Conservation (phyloP, 37 sponge, comb jelly and placozoan species). For the Aplysina aerophoba region DNA sequence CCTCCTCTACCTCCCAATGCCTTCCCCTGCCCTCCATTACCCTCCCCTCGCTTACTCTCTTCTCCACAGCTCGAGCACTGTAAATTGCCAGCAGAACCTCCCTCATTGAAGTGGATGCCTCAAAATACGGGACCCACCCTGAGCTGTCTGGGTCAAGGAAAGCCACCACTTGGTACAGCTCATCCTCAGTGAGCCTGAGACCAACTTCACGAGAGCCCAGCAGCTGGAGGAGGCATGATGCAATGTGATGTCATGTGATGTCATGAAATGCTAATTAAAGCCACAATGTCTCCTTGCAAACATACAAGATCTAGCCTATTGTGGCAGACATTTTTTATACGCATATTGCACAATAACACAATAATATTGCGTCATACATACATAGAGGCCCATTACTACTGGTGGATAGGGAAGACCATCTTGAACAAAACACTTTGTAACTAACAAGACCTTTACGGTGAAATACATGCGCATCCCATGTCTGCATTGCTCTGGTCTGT, state of each 20-base stretch:
- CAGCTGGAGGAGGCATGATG: slow-evolving; percentile 39
- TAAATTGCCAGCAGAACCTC: slow-evolving; percentile 17
- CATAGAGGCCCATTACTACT: no score
- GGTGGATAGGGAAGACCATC: no score
- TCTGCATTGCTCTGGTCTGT: no score
- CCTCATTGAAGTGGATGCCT: slow-evolving; percentile 5
- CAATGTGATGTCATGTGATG: neutral
- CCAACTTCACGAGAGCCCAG: neutral
- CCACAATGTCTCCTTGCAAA: neutral
- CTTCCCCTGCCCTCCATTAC: neutral
- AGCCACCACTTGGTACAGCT: neutral
- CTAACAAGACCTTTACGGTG: no score
- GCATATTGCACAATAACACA: no score
- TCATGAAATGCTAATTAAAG: neutral
- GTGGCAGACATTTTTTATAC: neutral
- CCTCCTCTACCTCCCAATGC: neutral
- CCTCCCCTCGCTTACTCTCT: slow-evolving; percentile 9
- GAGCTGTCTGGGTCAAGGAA: slow-evolving; percentile 64
- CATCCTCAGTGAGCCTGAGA: neutral
- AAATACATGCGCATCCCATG: no score
- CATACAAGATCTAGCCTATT: neutral
- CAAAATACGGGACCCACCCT: slow-evolving; percentile 31
- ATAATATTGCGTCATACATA: no score
- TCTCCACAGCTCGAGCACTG: slow-evolving; percentile 1
- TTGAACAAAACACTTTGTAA: no score